Percentiles rank a stretch among this genome's conserved stretches.
Evolutionary conservation across 2,888 invertebrate genomes (phyloP).

Genomic region (Thereva unica): DNA sequence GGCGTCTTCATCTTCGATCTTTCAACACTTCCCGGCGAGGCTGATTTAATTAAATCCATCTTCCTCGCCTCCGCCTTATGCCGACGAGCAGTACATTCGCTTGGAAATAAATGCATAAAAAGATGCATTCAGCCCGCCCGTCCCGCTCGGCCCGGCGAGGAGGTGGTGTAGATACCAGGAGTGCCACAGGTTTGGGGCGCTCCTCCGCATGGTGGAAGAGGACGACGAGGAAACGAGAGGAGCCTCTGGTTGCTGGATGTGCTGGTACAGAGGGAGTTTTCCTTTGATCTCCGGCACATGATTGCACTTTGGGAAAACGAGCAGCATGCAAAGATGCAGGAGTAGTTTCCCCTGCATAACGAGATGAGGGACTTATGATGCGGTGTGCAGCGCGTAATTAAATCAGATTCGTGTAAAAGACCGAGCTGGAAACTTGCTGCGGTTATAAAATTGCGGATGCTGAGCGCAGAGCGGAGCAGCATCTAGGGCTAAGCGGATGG

Average conservation of each 20-base stretch:
- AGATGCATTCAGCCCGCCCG: too few species aligned
- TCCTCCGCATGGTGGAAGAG: too few species aligned
- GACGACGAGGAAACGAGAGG: too few species aligned
- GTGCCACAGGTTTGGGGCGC: too few species aligned
- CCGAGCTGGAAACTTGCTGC: slow-evolving; percentile 12
- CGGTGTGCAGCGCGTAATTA: slow-evolving; percentile 31
- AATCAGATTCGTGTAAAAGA: slow-evolving; percentile 28
- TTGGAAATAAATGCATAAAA: too few species aligned
- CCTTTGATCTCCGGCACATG: slow-evolving; percentile 19
- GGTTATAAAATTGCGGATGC: slow-evolving; percentile 12
- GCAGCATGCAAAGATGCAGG: not conserved
- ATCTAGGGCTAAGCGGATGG: not conserved
- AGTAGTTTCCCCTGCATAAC: slow-evolving; percentile 24
- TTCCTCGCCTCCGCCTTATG: not conserved
- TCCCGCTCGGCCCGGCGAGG: not conserved
- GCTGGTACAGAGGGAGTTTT: not conserved
- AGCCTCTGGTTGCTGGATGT: too few species aligned
- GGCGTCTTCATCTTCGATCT: slow-evolving; percentile 31
- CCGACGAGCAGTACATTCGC: too few species aligned
- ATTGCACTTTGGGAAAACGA: not conserved
- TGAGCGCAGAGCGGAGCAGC: not conserved
- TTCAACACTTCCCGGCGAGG: slow-evolving; percentile 21
- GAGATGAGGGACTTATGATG: slow-evolving; percentile 7
- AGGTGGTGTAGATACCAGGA: not conserved
- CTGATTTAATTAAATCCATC: slow-evolving; percentile 33